Base-by-base conservation (phyloP, 2,797 vertebrate genomes). In the Coilia nasus region DNA sequence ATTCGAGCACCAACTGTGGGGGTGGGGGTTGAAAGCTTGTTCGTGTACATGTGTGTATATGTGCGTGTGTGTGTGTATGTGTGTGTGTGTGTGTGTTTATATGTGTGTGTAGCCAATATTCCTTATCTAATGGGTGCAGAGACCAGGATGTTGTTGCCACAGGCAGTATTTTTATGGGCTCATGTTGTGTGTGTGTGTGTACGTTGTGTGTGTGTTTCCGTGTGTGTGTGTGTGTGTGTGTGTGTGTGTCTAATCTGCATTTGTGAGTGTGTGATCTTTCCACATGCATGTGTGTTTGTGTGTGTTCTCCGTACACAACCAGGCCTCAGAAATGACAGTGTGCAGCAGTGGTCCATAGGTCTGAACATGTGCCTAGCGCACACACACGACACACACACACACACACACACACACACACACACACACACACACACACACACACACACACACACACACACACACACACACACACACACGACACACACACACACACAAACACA, bases 121-220 rank as follows among this genome's bases (percentile, higher is more conserved):
- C 82, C 89, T 89, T 89, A 89, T 89, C 89, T 89, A 82, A 83
- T 47, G 44, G 80, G 67, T 85, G 81, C 87, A 88, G 86, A 80
- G 60, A 60, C 82, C 82, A 71, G 83, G 83, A 82, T 86, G 84
- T 83, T 85, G 83, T 87, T 83, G 84, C 83, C 83, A 84, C 85
- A 83, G 84, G 78, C 85, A 78, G 64, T 59, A 80, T 80, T 50
- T 81, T 81, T 84, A 75, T 82, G 81, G 46, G 71, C 71, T 31
- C 19, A 3, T 81, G 44, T 54, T 56, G 44, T 54, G 44, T 56
- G 81, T 54, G n/a, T 81, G 19, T 28, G 19, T 62, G 81, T 19
- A 67, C 31, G 44, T 41, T n/a, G 41, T 85, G 41, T 88, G 44
- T 81, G 81, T 75, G 19, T 56, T 81, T 54, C 17, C 14, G 50